Evolutionary conservation across 2,797 vertebrate species (phyloP).

Genomic region (Orientallactaga sibirica): DNA sequence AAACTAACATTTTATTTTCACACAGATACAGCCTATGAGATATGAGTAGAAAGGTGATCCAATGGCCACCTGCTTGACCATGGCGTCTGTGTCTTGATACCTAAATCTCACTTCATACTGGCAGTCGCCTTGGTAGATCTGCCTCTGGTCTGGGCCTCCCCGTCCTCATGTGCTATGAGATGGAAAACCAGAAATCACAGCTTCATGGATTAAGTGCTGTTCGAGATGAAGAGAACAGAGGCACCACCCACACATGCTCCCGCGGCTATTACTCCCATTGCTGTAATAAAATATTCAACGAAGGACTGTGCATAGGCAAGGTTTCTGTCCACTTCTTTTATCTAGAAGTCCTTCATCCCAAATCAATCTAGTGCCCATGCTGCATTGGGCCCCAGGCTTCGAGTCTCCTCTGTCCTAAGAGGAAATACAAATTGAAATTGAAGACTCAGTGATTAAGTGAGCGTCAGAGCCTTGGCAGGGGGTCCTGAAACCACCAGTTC

Average conservation of each 20-base stretch:
- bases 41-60: background rate
- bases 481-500: too few species aligned
- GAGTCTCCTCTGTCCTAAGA: constrained; percentile 6
- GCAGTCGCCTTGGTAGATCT: background rate
- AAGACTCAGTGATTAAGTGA: background rate
- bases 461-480: too few species aligned
- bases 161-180: background rate
- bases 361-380: background rate
- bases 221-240: background rate
- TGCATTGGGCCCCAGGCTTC: background rate
- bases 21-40: background rate
- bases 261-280: background rate
- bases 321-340: background rate
- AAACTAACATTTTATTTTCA: constrained; percentile 37
- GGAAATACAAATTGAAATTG: constrained; percentile 33
- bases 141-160: background rate
- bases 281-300: background rate
- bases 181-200: constrained; percentile 7
- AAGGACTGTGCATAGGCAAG: background rate
- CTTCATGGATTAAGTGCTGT: background rate
- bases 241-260: background rate
- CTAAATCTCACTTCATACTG: background rate
- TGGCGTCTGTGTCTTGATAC: background rate
- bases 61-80: background rate
- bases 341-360: background rate